Conservation (phyloP, 2,888 invertebrate species). For the Teleogryllus oceanicus region DNA sequence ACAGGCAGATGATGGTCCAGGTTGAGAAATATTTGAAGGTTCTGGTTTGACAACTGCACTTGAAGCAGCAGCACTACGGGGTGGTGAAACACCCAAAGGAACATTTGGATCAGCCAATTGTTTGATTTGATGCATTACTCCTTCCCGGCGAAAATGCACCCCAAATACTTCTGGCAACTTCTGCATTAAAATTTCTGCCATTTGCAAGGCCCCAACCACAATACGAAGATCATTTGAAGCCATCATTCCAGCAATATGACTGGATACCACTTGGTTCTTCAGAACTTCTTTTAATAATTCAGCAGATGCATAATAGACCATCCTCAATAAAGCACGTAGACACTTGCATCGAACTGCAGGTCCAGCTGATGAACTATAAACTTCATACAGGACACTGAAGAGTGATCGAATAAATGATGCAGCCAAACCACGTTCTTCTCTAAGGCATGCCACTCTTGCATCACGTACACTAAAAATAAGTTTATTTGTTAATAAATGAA, state of each 20-base stretch:
- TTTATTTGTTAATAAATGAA: no score
- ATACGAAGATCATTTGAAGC: conserved; percentile 94
- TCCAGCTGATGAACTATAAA: conserved; percentile 96
- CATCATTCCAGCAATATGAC: conserved; percentile 98
- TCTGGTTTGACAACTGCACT: conserved; percentile 32
- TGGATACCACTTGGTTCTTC: conserved; percentile 78
- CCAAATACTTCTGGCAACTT: conserved; percentile 93
- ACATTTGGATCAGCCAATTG: conserved; percentile 68
- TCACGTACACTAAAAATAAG: conserved; percentile 47
- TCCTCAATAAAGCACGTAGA: conserved; percentile 88
- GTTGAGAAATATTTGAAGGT: conserved; percentile 31
- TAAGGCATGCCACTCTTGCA: conserved; percentile 65
- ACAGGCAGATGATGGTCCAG: conserved; percentile 27
- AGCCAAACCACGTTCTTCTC: conserved; percentile 67
- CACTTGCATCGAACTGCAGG: conserved; percentile 97
- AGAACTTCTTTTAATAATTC: conserved; percentile 62
- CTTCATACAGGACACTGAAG: conserved; percentile 94
- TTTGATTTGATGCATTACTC: conserved; percentile 85
- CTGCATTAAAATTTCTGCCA: conserved; percentile 95
- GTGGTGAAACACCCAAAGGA: conserved; percentile 51
- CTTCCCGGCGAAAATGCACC: conserved; percentile 90
- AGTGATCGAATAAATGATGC: conserved; percentile 71
- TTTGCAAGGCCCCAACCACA: conserved; percentile 93
- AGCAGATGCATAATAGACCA: conserved; percentile 92
- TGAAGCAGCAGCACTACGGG: conserved; percentile 44